Evolutionary conservation across 2,797 vertebrate genomes (phyloP).

Genomic region (Parauchenoglanis punctatus): DNA sequence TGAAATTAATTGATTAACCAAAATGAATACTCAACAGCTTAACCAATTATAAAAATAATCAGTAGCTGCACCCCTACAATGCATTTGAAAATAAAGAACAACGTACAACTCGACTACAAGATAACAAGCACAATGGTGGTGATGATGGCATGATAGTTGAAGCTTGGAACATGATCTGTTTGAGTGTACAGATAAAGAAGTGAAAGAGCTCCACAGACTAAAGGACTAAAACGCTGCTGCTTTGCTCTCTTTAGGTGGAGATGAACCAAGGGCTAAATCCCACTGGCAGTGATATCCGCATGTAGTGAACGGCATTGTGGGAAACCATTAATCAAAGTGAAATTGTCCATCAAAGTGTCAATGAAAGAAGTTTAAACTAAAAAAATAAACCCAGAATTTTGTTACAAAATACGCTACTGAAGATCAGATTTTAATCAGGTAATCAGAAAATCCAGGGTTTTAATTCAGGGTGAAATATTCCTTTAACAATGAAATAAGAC

Average conservation of each 20-base stretch:
- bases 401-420: neutral
- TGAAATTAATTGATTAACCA: too few species aligned
- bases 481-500: neutral
- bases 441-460: too few species aligned
- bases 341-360: neutral
- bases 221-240: neutral
- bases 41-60: too few species aligned
- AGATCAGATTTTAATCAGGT: neutral
- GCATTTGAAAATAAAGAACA: too few species aligned
- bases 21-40: too few species aligned
- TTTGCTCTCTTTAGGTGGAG: too few species aligned
- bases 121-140: neutral
- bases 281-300: neutral
- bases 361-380: neutral
- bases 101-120: neutral
- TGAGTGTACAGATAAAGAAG: neutral
- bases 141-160: neutral
- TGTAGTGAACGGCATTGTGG: neutral
- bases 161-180: neutral
- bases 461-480: neutral
- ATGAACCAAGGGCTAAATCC: constrained; percentile 3
- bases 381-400: too few species aligned
- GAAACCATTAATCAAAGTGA: neutral
- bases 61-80: too few species aligned
- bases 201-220: neutral